A percentile compares a stretch with the other conserved stretches of the same genome.
phyloP scores from a whole-genome alignment of 1,140 invertebrate species.

The Apocrypta bakeri region DNA sequence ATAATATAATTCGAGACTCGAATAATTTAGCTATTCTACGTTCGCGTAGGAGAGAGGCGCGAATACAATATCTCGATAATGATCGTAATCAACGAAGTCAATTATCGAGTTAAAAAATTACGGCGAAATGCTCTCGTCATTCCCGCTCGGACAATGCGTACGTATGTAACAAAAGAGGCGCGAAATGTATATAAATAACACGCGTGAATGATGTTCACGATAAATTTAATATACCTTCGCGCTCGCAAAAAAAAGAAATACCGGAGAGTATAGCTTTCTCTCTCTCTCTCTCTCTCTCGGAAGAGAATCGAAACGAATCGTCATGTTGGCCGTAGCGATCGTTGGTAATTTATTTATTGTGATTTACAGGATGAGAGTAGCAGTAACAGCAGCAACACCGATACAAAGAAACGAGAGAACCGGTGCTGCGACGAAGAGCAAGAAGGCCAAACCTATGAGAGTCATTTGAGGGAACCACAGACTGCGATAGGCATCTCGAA shows the following conservation, averaged over 20 bases:
- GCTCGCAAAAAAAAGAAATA: neutral
- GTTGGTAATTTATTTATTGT: constrained; percentile 42
- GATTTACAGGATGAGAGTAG: constrained; percentile 34
- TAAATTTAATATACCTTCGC: constrained; percentile 5
- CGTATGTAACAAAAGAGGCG: neutral
- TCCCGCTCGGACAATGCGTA: neutral
- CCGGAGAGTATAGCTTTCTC: neutral
- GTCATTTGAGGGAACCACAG: constrained; percentile 21
- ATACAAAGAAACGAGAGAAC: constrained; percentile 1
- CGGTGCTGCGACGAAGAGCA: neutral
- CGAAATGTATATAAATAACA: neutral
- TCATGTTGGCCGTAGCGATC: constrained; percentile 12
- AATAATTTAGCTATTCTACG: too few relatives aligned
- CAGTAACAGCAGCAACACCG: neutral
- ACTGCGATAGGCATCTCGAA: constrained; percentile 36
- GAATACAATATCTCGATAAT: neutral
- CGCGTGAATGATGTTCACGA: neutral
- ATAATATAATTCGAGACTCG: too few relatives aligned
- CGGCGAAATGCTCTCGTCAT: neutral
- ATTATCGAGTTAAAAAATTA: neutral
- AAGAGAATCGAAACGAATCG: constrained; percentile 28
- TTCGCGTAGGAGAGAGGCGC: too few relatives aligned
- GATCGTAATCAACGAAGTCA: constrained; percentile 8
- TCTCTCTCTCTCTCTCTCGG: neutral
- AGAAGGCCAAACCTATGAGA: constrained; percentile 4